These are phyloP conservation scores for Naja naja DNA, from an alignment of 2,113 vertebrate species.

Conservation along the genomic window DNA sequence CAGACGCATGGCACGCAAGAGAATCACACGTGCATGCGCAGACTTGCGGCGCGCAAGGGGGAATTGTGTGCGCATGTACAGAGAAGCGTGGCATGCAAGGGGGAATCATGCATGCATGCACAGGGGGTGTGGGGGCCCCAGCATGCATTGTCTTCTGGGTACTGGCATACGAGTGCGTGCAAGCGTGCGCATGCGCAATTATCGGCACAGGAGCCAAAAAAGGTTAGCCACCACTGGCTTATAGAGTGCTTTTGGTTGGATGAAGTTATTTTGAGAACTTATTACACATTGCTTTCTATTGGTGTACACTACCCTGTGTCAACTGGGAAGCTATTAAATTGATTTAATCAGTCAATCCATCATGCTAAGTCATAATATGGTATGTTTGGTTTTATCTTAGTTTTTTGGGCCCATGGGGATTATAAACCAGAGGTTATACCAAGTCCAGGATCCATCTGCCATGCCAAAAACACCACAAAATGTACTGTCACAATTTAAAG, in stretches of 20 bases:
- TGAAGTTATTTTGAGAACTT: background rate
- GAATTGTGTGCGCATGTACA: too few relatives aligned
- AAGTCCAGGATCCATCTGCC: background rate
- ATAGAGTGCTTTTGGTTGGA: background rate
- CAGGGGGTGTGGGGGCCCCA: too few relatives aligned
- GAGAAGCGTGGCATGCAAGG: too few relatives aligned
- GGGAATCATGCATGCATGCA: too few relatives aligned
- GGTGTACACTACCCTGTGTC: background rate
- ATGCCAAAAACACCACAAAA: background rate
- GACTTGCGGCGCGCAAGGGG: too few relatives aligned
- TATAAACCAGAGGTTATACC: background rate
- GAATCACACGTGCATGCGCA: too few relatives aligned
- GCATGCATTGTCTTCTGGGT: too few relatives aligned
- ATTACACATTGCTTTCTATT: background rate
- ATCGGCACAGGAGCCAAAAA: too few relatives aligned
- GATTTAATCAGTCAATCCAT: background rate
- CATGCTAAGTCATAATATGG: background rate
- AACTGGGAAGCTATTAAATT: background rate
- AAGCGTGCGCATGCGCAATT: too few relatives aligned
- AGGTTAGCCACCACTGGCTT: background rate
- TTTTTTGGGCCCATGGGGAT: background rate
- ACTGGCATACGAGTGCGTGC: too few relatives aligned
- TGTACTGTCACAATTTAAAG: background rate
- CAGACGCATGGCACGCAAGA: too few relatives aligned
- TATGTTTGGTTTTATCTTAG: background rate